A percentile compares a stretch with the other conserved stretches of the same genome.
These are phyloP conservation scores for Pristionchus japonicus DNA, from an alignment of 2,888 invertebrate genomes.

Conservation along the genomic window DNA sequence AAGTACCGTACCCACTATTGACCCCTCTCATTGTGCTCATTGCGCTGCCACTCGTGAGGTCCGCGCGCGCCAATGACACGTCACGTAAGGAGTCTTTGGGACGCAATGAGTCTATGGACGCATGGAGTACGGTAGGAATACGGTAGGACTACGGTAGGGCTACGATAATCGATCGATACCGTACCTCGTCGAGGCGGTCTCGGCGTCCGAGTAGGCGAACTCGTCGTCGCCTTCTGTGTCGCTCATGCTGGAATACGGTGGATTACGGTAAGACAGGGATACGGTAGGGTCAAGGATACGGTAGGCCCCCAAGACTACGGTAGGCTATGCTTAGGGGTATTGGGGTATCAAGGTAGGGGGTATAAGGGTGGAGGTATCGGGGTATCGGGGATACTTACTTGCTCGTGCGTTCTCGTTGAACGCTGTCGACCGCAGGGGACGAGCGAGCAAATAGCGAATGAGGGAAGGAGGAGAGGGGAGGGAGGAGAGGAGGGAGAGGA, in stretches of 20 bases:
- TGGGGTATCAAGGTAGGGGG: too few relatives aligned
- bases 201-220: conserved; percentile 13
- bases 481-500: background rate
- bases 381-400: background rate
- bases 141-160: background rate
- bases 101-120: too few relatives aligned
- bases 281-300: background rate
- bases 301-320: background rate
- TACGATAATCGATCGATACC: background rate
- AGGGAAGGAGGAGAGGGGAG: background rate
- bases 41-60: too few relatives aligned
- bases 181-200: background rate
- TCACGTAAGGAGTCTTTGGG: too few relatives aligned
- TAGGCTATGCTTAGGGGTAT: too few relatives aligned
- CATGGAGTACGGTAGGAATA: background rate
- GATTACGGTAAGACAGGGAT: background rate
- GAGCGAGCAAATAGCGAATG: background rate
- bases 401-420: background rate
- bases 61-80: too few relatives aligned
- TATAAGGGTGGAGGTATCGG: too few relatives aligned
- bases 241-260: background rate
- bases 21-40: too few relatives aligned
- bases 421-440: background rate
- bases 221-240: conserved; percentile 22
- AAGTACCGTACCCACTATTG: too few relatives aligned